Conservation (phyloP, 2,113 vertebrate species). For the Nannospalax galili region DNA sequence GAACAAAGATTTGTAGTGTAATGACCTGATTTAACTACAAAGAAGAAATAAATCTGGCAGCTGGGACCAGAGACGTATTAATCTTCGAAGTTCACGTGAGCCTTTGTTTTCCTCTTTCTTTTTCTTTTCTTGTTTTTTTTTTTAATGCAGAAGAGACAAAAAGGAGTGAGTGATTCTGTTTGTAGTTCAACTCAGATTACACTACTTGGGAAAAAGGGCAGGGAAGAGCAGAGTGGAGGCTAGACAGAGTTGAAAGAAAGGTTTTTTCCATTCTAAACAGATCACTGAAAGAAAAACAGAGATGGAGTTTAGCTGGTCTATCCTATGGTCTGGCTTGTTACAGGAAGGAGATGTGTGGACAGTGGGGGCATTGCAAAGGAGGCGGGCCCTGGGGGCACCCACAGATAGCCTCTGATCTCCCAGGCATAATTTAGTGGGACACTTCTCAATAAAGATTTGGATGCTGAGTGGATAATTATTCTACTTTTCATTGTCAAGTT, state of each 20-base stretch:
- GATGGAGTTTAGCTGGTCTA: constrained; percentile 67
- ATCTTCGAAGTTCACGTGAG: constrained; percentile 84
- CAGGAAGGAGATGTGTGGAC: constrained; percentile 68
- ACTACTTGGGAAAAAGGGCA: constrained; percentile 73
- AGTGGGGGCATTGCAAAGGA: constrained; percentile 63
- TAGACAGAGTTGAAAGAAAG: constrained; percentile 80
- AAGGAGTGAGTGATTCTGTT: constrained; percentile 80
- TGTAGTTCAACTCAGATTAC: constrained; percentile 86
- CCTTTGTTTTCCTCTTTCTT: constrained; percentile 85
- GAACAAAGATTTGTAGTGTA: constrained; percentile 86
- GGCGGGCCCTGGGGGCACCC: constrained; percentile 22
- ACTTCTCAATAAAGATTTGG: constrained; percentile 62
- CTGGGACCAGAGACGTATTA: constrained; percentile 87
- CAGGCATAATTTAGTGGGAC: constrained; percentile 60
- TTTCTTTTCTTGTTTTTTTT: constrained; percentile 79
- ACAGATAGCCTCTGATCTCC: constrained; percentile 68
- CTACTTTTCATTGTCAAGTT: constrained; percentile 65
- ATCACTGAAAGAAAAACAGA: constrained; percentile 71
- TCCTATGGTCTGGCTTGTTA: constrained; percentile 61
- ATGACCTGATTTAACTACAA: constrained; percentile 87
- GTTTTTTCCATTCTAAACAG: constrained; percentile 84
- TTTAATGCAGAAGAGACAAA: constrained; percentile 79
- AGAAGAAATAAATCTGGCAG: constrained; percentile 86
- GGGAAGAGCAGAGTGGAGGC: constrained; percentile 37
- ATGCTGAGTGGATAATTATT: constrained; percentile 57